Percentiles rank a stretch among this genome's conserved stretches.
These are phyloP conservation scores for Epinephelus malabaricus DNA, from an alignment of 2,797 vertebrate genomes.

Conservation along the genomic window DNA sequence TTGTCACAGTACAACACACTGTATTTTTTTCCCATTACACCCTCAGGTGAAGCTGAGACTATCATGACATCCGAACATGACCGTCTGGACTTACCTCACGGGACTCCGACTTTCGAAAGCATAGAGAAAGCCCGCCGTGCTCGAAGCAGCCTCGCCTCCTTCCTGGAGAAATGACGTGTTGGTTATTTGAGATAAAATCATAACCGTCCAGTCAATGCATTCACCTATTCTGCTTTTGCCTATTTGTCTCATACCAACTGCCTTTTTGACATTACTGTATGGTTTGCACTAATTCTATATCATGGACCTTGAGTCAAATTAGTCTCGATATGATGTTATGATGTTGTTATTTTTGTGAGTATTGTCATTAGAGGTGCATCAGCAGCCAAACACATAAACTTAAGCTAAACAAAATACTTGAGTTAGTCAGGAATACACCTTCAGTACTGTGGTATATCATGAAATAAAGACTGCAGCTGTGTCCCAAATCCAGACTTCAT, in stretches of 20 bases:
- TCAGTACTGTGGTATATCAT: background rate
- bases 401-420: background rate
- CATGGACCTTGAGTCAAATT: conserved; percentile 12
- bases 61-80: conserved; percentile 85
- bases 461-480: background rate
- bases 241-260: conserved; percentile 3
- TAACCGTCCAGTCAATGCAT: conserved; percentile 26
- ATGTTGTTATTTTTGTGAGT: background rate
- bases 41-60: conserved; percentile 89
- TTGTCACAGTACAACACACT: background rate
- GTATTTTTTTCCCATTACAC: conserved; percentile 12
- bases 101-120: conserved; percentile 88
- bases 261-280: background rate
- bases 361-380: background rate
- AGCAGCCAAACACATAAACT: background rate
- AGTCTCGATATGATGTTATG: background rate
- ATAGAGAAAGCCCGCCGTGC: conserved; percentile 91
- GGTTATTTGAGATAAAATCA: background rate
- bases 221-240: conserved; percentile 36
- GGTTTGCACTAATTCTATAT: conserved; percentile 52
- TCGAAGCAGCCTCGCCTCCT: conserved; percentile 81
- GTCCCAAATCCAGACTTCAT: background rate
- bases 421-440: background rate
- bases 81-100: conserved; percentile 87
- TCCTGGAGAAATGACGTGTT: conserved; percentile 85